Base-by-base conservation (phyloP, 1,140 invertebrate genomes). In the Bicyclus anynana region DNA sequence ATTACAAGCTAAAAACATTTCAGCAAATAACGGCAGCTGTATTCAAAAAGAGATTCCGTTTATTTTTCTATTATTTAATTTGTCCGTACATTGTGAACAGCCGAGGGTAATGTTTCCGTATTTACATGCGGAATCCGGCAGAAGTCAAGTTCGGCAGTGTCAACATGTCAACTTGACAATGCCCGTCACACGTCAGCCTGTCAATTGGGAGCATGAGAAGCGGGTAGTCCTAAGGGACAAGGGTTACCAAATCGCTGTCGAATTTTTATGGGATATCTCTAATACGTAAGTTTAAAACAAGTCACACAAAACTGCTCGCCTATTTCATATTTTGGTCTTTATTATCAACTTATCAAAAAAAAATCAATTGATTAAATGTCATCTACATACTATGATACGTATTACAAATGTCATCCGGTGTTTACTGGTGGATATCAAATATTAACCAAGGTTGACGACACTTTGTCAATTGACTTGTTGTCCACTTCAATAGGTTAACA, bases 11-110 rank as follows among this genome's bases (percentile, higher is more conserved):
- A 13, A 38, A 38, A 23, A 38, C 12, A 7, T 38, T 16, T 38
- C 10, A 3, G 13, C 17, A 54, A 26, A 33, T 49, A 56, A 13
- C 59, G 70, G 63, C 84, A 87, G 84, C 77, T 83, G 81, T 76
- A 61, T 23, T 56, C 42, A 62, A 57, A 44, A n/a, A 29, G 54
- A 35, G 38, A 38, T 50, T 69, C 69, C 75, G 68, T 76, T 78
- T 81, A 79, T 84, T 80, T 78, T 82, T 84, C 81, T 73, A 80
- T 87, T 87, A 84, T 87, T 87, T 84, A 86, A 88, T 86, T 84
- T 88, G 79, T 88, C 70, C 72, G 55, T 77, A 64, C 72, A 85
- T 87, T 87, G 84, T 87, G 66, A 42, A 49, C 37, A 51, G 66
- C 63, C 62, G 66, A 74, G 75, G 74, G 65, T 80, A 74, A 80